phyloP scores from a whole-genome alignment of 2,113 vertebrate genomes.

The Ceyx margarethae region DNA sequence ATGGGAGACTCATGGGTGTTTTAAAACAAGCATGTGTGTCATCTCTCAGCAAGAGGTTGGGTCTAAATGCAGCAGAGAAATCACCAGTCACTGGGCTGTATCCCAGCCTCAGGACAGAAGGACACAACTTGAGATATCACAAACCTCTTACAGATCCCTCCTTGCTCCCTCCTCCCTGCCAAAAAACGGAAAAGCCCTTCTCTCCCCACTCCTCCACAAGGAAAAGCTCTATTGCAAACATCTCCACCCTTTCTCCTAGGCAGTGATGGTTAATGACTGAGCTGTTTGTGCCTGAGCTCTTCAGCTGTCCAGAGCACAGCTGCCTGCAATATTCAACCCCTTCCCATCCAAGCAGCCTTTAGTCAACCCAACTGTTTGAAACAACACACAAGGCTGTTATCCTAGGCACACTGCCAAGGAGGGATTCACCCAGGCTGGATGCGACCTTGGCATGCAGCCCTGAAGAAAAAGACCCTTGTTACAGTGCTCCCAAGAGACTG shows the following conservation, averaged over 20 bases:
- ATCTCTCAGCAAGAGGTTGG: not conserved
- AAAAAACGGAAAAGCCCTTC: not conserved
- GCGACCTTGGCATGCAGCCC: accelerated
- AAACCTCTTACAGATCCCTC: not conserved
- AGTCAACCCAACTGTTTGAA: accelerated
- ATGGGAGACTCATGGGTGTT: accelerated
- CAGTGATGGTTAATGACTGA: not conserved
- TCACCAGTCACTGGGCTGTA: not conserved
- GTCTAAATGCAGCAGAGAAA: not conserved
- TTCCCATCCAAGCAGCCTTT: not conserved
- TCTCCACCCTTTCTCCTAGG: not conserved
- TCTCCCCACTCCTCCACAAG: not conserved
- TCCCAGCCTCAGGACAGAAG: not conserved
- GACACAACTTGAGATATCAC: not conserved
- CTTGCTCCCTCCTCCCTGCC: too few relatives aligned
- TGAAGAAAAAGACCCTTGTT: not conserved
- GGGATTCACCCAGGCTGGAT: not conserved
- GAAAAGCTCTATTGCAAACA: not conserved
- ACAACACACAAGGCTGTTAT: not conserved
- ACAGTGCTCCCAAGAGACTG: not conserved
- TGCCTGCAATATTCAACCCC: not conserved
- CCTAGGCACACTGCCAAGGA: not conserved
- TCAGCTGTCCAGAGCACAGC: not conserved
- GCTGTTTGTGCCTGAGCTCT: not conserved
- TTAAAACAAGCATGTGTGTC: not conserved